These are phyloP conservation scores for Hydropotes inermis DNA, from an alignment of 2,113 vertebrate species.

Conservation along the genomic window DNA sequence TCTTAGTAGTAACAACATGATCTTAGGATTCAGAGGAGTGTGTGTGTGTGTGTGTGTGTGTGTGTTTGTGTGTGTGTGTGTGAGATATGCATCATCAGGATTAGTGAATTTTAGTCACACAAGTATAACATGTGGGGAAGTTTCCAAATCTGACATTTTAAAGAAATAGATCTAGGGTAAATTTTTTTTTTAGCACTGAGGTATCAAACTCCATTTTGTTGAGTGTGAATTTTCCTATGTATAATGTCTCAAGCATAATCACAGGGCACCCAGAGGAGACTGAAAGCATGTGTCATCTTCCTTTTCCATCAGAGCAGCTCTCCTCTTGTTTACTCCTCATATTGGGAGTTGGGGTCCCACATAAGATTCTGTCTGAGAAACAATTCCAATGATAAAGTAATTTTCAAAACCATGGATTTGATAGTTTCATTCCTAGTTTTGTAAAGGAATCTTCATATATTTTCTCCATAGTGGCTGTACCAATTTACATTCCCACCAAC, in stretches of 20 bases:
- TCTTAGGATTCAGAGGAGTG: background rate
- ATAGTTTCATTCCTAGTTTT: background rate
- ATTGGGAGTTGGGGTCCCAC: background rate
- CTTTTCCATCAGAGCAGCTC: background rate
- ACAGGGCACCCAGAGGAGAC: accelerated
- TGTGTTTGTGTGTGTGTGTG: background rate
- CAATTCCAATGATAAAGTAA: background rate
- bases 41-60: background rate
- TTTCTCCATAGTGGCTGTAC: background rate
- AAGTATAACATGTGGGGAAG: background rate
- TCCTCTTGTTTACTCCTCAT: background rate
- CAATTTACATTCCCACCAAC: background rate
- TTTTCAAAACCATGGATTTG: background rate
- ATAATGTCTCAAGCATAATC: background rate
- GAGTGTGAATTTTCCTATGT: background rate
- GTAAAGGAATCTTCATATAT: background rate
- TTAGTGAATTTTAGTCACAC: background rate
- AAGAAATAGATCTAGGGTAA: background rate
- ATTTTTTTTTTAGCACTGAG: background rate
- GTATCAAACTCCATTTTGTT: background rate
- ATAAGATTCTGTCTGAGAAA: background rate
- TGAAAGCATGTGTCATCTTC: background rate
- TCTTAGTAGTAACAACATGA: background rate
- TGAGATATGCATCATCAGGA: background rate
- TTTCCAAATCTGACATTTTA: background rate